Conservation (phyloP, 2,797 vertebrate genomes). For the Falco naumanni region DNA sequence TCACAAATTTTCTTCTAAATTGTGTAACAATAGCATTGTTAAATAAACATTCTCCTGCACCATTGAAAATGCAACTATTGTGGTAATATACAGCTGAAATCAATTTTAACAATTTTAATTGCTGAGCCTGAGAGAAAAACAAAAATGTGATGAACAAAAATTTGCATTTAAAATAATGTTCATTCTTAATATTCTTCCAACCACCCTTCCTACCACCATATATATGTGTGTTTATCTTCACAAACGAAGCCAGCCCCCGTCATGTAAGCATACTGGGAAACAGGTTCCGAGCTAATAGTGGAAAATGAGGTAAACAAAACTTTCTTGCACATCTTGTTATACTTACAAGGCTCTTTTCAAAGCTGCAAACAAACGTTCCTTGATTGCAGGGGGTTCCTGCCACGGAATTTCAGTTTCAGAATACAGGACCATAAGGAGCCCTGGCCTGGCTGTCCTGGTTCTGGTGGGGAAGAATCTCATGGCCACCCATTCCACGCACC, state of each 20-base stretch:
- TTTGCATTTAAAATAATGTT: neutral
- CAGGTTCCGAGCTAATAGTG: neutral
- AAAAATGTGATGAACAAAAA: neutral
- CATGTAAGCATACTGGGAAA: neutral
- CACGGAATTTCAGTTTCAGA: neutral
- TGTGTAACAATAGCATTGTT: neutral
- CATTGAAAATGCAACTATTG: neutral
- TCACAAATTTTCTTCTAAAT: neutral
- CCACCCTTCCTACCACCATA: neutral
- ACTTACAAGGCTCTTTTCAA: neutral
- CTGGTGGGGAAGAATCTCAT: accelerated
- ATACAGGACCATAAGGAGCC: accelerated
- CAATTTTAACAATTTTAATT: neutral
- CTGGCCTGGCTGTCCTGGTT: no score
- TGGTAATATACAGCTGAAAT: neutral
- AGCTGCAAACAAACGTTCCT: neutral
- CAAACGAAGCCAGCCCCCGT: neutral
- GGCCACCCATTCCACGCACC: accelerated
- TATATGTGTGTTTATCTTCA: neutral
- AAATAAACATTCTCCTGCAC: neutral
- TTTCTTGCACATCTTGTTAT: neutral
- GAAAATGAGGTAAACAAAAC: neutral
- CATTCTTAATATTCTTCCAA: neutral
- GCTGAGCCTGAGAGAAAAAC: neutral
- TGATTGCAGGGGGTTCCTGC: neutral